Conservation (phyloP, 2,888 invertebrate genomes). For the Marronus borbonicus region DNA sequence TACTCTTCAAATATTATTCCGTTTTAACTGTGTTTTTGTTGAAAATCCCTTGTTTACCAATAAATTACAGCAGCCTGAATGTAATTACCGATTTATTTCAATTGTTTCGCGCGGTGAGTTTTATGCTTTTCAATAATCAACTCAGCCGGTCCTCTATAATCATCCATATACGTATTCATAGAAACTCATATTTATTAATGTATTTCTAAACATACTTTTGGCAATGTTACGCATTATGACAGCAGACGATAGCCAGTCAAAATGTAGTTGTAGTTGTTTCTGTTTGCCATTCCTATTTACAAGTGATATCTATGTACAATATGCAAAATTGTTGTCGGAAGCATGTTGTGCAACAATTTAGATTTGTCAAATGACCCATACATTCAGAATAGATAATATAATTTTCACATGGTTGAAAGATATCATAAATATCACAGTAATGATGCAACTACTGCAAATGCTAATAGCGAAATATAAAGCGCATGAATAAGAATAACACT, state of each 20-base stretch:
- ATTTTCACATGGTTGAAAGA: no score
- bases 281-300: background rate
- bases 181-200: background rate
- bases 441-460: no score
- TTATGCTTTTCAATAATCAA: slow-evolving; percentile 18
- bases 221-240: background rate
- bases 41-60: slow-evolving; percentile 51
- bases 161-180: no score
- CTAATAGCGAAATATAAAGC: no score
- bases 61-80: slow-evolving; percentile 48
- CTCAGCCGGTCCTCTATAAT: background rate
- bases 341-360: background rate
- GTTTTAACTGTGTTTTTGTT: slow-evolving; percentile 50
- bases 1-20: slow-evolving; percentile 54
- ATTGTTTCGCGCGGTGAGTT: slow-evolving; percentile 11
- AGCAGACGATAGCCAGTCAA: background rate
- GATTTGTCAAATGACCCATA: no score
- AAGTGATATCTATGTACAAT: background rate
- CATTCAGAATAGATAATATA: no score
- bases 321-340: slow-evolving; percentile 2
- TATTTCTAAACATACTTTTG: background rate
- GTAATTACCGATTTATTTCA: slow-evolving; percentile 48
- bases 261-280: background rate
- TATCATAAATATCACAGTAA: no score
- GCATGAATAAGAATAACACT: no score